Evolutionary conservation across 2,113 vertebrate genomes (phyloP).

Genomic region (Oryctolagus cuniculus): DNA sequence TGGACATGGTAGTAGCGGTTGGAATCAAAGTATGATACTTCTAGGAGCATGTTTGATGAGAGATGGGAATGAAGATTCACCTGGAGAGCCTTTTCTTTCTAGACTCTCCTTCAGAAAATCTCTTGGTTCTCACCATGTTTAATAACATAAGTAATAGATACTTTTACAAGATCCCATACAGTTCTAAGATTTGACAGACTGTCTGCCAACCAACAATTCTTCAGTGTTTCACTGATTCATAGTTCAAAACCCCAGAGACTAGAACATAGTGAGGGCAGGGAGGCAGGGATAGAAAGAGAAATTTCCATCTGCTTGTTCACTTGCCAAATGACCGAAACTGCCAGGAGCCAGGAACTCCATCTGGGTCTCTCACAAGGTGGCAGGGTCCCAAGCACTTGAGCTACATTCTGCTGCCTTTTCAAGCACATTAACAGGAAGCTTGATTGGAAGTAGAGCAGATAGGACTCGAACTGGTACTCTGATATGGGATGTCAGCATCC

Average conservation of each 20-base stretch:
- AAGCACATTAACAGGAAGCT: no score
- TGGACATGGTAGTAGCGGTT: not conserved
- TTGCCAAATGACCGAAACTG: not conserved
- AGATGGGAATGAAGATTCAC: constrained; percentile 3
- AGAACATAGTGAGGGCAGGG: not conserved
- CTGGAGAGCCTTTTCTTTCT: not conserved
- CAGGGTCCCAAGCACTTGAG: no score
- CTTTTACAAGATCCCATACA: not conserved
- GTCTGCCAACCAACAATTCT: not conserved
- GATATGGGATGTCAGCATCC: no score
- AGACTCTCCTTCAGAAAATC: not conserved
- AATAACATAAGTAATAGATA: constrained; percentile 27
- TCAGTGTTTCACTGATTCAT: not conserved
- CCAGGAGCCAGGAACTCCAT: no score
- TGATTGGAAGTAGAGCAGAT: no score
- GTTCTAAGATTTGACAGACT: not conserved
- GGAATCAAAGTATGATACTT: not conserved
- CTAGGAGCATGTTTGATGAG: not conserved
- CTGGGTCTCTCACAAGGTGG: no score
- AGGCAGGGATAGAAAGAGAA: not conserved
- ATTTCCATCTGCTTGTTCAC: not conserved
- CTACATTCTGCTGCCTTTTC: no score
- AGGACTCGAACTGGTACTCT: no score
- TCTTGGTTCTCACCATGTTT: constrained; percentile 13
- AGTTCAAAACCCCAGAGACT: not conserved